These are phyloP conservation scores for Solea solea DNA, from an alignment of 2,113 vertebrate genomes.

Conservation along the genomic window DNA sequence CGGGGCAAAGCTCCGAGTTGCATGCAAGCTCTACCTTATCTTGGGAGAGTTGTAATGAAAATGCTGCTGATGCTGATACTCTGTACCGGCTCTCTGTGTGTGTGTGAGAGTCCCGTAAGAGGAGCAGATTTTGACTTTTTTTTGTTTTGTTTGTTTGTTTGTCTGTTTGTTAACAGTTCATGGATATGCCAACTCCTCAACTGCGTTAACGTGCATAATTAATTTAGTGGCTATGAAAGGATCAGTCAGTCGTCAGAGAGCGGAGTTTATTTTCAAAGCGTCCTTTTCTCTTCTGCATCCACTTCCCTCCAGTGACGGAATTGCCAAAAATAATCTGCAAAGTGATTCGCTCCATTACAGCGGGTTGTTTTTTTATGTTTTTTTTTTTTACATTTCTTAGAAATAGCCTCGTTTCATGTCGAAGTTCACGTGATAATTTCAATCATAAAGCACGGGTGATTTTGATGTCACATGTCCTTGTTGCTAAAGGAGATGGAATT, in stretches of 20 bases:
- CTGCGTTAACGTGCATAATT: neutral
- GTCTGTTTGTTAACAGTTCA: neutral
- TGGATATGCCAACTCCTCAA: neutral
- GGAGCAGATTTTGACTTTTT: constrained; percentile 14
- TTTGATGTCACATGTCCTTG: constrained; percentile 5
- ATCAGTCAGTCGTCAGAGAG: constrained; percentile 22
- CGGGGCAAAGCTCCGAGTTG: constrained; percentile 9
- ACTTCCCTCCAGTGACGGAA: constrained; percentile 11
- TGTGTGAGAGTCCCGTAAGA: constrained; percentile 10
- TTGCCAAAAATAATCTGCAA: constrained; percentile 19
- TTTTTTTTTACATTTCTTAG: neutral
- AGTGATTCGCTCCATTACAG: neutral
- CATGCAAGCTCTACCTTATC: constrained; percentile 42
- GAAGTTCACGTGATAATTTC: neutral
- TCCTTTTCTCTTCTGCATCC: constrained; percentile 1
- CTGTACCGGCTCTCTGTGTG: constrained; percentile 7
- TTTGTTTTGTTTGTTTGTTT: neutral
- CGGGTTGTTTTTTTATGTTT: neutral
- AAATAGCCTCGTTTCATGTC: neutral
- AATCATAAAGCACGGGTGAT: neutral
- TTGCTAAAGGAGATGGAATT: neutral
- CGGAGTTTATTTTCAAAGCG: constrained; percentile 19
- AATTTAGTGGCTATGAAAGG: constrained; percentile 18
- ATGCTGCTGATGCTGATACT: constrained; percentile 39
- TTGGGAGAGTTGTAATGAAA: constrained; percentile 36